Percentiles rank a stretch among this genome's conserved stretches.
These are phyloP conservation scores for Monochamus alternatus DNA, from an alignment of 2,888 invertebrate species.

Conservation along the genomic window DNA sequence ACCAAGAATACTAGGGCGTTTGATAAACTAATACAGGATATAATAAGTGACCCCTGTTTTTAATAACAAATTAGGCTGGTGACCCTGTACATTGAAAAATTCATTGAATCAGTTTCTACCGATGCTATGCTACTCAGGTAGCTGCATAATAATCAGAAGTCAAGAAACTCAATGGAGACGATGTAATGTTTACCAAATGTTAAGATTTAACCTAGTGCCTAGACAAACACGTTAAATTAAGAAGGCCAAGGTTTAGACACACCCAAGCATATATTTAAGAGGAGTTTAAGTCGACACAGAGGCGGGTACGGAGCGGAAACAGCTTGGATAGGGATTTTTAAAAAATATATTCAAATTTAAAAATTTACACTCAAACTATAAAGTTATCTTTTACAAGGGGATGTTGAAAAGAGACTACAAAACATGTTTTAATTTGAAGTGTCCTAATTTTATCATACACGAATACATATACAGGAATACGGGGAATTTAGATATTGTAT, in stretches of 20 bases:
- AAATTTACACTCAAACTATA: too few relatives aligned
- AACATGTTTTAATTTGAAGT: too few relatives aligned
- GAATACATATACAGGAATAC: too few relatives aligned
- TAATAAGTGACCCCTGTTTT: background rate
- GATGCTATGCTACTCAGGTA: slow-evolving; percentile 36
- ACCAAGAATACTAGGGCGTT: too few relatives aligned
- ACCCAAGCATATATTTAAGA: slow-evolving; percentile 44
- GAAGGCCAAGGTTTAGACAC: slow-evolving; percentile 51
- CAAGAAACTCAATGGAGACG: slow-evolving; percentile 15
- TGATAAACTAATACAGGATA: too few relatives aligned
- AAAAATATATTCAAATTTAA: too few relatives aligned
- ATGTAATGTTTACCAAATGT: slow-evolving; percentile 37
- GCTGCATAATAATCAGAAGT: slow-evolving; percentile 23
- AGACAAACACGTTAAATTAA: slow-evolving; percentile 44
- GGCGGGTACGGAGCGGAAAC: background rate
- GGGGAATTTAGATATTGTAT: too few relatives aligned
- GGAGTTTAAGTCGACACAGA: slow-evolving; percentile 6
- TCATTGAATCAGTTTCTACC: slow-evolving; percentile 30
- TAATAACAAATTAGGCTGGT: background rate
- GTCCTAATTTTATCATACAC: too few relatives aligned
- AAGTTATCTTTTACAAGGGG: too few relatives aligned
- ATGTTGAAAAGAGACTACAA: too few relatives aligned
- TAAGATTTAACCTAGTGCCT: slow-evolving; percentile 46
- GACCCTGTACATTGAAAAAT: slow-evolving; percentile 4
- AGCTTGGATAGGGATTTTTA: too few relatives aligned